Conservation (phyloP, 2,888 invertebrate genomes). For the Drosophila peninsularis region DNA sequence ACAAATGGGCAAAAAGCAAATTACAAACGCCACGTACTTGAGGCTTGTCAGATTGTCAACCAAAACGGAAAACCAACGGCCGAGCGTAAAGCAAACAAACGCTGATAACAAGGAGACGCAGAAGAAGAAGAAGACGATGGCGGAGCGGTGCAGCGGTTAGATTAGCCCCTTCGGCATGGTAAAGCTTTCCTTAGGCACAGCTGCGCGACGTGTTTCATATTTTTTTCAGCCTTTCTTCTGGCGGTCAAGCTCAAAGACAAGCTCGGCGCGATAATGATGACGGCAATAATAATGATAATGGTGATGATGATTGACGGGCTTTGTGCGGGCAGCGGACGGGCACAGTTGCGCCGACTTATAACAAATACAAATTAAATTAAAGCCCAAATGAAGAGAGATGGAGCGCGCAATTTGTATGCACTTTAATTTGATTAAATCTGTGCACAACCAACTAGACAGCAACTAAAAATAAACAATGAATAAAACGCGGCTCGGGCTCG, state of each 20-base stretch:
- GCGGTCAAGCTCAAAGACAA: constrained; percentile 53
- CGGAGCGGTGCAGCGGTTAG: constrained; percentile 19
- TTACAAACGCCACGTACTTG: constrained; percentile 64
- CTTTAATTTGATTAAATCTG: constrained; percentile 72
- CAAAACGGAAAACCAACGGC: constrained; percentile 19
- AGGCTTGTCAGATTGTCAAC: constrained; percentile 44
- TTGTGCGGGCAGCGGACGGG: background rate
- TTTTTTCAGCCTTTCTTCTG: constrained; percentile 15
- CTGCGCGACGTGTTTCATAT: constrained; percentile 28
- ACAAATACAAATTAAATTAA: constrained; percentile 75
- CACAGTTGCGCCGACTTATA: constrained; percentile 22
- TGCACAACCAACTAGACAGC: constrained; percentile 25
- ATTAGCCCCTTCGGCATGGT: constrained; percentile 50
- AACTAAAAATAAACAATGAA: constrained; percentile 48
- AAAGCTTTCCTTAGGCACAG: constrained; percentile 28
- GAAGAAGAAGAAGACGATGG: constrained; percentile 7
- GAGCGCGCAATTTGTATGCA: constrained; percentile 61
- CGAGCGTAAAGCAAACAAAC: constrained; percentile 45
- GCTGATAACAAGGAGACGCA: constrained; percentile 35
- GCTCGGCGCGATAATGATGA: constrained; percentile 24
- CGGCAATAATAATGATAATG: constrained; percentile 46
- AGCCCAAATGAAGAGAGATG: constrained; percentile 10
- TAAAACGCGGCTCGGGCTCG: constrained; percentile 16
- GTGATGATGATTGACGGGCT: constrained; percentile 46
- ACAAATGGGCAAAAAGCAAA: constrained; percentile 57